Evolutionary conservation across 2,797 vertebrate species (phyloP), one percentile per base, ranked within the genome.

Genomic region (Limnodromus scolopaceus): DNA sequence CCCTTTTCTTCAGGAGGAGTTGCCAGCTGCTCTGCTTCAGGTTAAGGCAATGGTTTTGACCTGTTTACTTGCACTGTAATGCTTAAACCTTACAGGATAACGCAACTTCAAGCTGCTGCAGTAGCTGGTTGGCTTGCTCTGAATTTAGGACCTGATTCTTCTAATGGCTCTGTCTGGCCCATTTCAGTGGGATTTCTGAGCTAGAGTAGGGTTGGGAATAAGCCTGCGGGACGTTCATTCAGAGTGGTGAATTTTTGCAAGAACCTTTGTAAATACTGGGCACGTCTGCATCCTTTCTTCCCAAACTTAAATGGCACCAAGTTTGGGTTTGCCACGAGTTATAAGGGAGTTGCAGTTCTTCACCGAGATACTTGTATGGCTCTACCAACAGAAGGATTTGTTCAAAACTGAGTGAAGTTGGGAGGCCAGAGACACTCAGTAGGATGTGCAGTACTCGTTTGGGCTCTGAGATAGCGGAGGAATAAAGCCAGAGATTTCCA

Each of bases 401-500:
- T 69, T 65, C 27, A 65, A 32, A 49, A 4, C 28, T 23, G 61
- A 89, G 16, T 3, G 53, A 16, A 46, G 48, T 16, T 28, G 4
- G 12, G 53, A 80, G 75, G 48, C 43, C 39, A 41, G 48, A 70
- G 61, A 24, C 46, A 7, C 6, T 2, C 30, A 41, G 43, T 69
- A 41, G 55, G 45, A 11, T 27, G 24, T 13, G n/a, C 54, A 27
- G 22, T 51, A 54, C 85, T 86, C 65, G 7, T 65, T 74, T 39
- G 22, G 6, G 54, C 72, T 49, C 49, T 63, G 83, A 92, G 87
- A 84, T 34, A 48, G 69, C 49, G 61, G 83, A 38, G 23, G 85
- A 90, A 55, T 77, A 82, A 65, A 84, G 74, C 70, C 57, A 25
- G 81, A 63, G 72, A 46, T 87, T 94, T 88, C 93, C 72, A 76